Percentiles rank a stretch among this genome's conserved stretches.
Evolutionary conservation across 2,888 invertebrate genomes (phyloP).

Genomic region (Torymus tubicola): DNA sequence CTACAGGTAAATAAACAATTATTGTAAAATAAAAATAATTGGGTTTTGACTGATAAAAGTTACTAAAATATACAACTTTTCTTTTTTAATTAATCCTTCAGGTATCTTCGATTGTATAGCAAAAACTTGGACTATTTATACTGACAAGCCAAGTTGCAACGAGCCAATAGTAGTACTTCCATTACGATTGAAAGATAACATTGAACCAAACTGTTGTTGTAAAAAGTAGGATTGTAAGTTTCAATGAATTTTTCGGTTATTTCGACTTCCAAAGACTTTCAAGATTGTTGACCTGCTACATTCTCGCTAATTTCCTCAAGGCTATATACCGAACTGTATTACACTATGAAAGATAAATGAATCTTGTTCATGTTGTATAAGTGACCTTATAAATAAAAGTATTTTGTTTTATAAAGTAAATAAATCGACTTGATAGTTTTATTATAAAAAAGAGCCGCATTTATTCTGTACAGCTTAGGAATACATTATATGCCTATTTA

Average conservation of each 20-base stretch:
- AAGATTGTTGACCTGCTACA: too few species aligned
- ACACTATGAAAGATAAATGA: background rate
- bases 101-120: slow-evolving; percentile 88
- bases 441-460: slow-evolving; percentile 47
- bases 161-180: slow-evolving; percentile 86
- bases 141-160: slow-evolving; percentile 84
- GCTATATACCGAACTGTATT: background rate
- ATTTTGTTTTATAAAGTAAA: slow-evolving; percentile 32
- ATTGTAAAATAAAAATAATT: too few species aligned
- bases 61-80: slow-evolving; percentile 20
- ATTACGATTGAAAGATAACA: slow-evolving; percentile 70
- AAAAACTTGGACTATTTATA: slow-evolving; percentile 87
- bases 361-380: background rate
- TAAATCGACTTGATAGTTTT: slow-evolving; percentile 29
- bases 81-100: slow-evolving; percentile 71
- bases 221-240: background rate
- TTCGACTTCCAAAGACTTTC: too few species aligned
- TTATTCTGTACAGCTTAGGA: slow-evolving; percentile 53
- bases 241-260: too few species aligned
- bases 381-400: background rate
- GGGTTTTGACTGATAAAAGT: background rate
- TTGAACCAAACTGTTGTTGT: background rate
- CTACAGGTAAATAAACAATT: slow-evolving; percentile 80
- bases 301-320: too few species aligned
- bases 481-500: slow-evolving; percentile 44